A percentile compares a stretch with the other conserved stretches of the same genome.
Evolutionary conservation across 2,797 vertebrate genomes (phyloP).

Genomic region (Megaceryle alcyon): DNA sequence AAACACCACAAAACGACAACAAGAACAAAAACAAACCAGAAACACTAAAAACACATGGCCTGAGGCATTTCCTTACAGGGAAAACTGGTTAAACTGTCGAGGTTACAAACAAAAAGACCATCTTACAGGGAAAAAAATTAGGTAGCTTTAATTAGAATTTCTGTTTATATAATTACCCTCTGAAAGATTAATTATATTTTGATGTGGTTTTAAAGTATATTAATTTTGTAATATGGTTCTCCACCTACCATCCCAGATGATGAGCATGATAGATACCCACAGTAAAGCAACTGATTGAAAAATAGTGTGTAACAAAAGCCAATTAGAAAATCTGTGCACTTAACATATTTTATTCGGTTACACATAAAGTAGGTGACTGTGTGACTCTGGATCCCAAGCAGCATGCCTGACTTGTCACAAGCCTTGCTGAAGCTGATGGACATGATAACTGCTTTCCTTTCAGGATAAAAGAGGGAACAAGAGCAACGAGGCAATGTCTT

Average conservation of each 20-base stretch:
- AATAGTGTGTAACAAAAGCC: not conserved
- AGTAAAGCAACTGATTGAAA: not conserved
- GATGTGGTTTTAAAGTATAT: not conserved
- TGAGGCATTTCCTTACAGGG: not conserved
- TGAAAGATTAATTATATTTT: not conserved
- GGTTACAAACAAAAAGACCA: not conserved
- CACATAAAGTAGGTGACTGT: accelerated
- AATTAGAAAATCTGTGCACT: not conserved
- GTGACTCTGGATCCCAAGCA: not conserved
- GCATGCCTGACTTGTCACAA: not conserved
- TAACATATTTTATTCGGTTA: not conserved
- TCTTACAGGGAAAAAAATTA: not conserved
- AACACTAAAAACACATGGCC: not conserved
- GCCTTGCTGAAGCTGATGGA: not conserved
- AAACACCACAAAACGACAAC: not conserved
- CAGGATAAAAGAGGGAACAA: not conserved
- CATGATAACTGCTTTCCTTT: not conserved
- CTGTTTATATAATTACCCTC: not conserved
- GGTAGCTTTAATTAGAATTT: not conserved
- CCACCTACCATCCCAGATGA: not conserved
- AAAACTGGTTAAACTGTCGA: not conserved
- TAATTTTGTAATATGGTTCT: not conserved
- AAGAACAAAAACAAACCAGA: not conserved
- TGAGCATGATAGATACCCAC: not conserved
- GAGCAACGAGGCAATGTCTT: not conserved